phyloP scores from a whole-genome alignment of 2,797 vertebrate genomes.

The Coendou prehensilis region DNA sequence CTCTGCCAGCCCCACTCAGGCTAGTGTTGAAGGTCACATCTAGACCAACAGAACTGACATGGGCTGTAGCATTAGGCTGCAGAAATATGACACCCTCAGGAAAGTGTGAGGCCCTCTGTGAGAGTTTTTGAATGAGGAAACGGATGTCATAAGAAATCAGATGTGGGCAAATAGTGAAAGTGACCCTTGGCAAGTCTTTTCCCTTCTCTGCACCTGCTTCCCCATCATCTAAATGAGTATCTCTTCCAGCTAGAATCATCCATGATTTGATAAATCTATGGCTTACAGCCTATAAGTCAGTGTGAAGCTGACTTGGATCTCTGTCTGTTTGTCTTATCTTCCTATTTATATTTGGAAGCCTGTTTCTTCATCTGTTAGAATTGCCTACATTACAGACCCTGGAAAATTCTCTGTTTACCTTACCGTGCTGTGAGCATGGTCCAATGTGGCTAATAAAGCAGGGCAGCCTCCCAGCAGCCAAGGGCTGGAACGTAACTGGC shows the following conservation, averaged over 20 bases:
- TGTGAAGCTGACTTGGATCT: conserved; percentile 23
- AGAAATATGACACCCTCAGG: background rate
- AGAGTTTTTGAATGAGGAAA: conserved; percentile 32
- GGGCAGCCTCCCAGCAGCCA: conserved; percentile 21
- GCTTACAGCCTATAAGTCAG: conserved; percentile 51
- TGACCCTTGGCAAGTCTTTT: background rate
- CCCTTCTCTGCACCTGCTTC: background rate
- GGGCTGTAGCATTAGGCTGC: fast-evolving
- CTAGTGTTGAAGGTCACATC: background rate
- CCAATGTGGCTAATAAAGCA: conserved; percentile 73
- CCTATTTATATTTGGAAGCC: conserved; percentile 76
- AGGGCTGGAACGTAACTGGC: background rate
- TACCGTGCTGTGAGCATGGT: conserved; percentile 66
- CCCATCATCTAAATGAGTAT: background rate
- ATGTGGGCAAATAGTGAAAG: background rate
- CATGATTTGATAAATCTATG: background rate
- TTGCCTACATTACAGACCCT: conserved; percentile 34
- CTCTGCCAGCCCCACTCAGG: background rate
- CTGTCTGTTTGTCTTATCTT: conserved; percentile 69
- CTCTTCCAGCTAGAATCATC: conserved; percentile 8
- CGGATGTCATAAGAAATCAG: fast-evolving
- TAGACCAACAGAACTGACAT: background rate
- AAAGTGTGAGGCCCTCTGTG: background rate
- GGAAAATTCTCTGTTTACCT: conserved; percentile 79
- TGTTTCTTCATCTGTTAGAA: conserved; percentile 72